A percentile compares a stretch with the other conserved stretches of the same genome.
Evolutionary conservation across 2,888 invertebrate genomes (phyloP).

Genomic region (Hypomecis punctinalis): DNA sequence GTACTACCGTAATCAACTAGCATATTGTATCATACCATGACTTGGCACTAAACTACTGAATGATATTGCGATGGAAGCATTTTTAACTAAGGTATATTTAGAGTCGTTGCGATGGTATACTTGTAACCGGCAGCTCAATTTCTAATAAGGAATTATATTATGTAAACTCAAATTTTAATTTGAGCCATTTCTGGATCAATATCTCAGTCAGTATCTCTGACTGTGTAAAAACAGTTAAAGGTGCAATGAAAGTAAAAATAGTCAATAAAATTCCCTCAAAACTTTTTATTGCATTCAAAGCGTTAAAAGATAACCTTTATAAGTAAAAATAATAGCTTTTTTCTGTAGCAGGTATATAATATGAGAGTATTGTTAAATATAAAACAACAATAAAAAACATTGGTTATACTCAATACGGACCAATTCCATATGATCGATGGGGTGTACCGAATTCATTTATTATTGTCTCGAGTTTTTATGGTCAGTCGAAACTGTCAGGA

Average conservation of each 20-base stretch:
- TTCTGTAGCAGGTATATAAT: constrained; percentile 8
- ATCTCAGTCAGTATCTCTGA: too few species aligned
- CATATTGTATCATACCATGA: constrained; percentile 25
- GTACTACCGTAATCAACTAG: constrained; percentile 16
- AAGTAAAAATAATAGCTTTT: constrained; percentile 27
- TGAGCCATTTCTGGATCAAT: too few species aligned
- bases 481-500: constrained; percentile 22
- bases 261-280: not conserved
- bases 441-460: constrained; percentile 52
- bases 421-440: constrained; percentile 56
- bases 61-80: not conserved
- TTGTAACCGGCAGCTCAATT: not conserved
- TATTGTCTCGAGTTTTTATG: constrained; percentile 47
- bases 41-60: constrained; percentile 12
- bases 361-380: constrained; percentile 28
- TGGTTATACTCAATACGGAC: constrained; percentile 40
- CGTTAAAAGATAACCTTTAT: not conserved
- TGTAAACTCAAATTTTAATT: too few species aligned
- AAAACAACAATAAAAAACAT: constrained; percentile 38
- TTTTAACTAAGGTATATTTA: not conserved
- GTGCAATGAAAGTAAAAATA: too few species aligned
- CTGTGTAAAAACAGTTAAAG: too few species aligned
- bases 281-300: constrained; percentile 8
- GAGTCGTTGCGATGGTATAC: not conserved
- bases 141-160: too few species aligned